Conservation (phyloP, 2,113 vertebrate species). For the Piaya cayana region DNA sequence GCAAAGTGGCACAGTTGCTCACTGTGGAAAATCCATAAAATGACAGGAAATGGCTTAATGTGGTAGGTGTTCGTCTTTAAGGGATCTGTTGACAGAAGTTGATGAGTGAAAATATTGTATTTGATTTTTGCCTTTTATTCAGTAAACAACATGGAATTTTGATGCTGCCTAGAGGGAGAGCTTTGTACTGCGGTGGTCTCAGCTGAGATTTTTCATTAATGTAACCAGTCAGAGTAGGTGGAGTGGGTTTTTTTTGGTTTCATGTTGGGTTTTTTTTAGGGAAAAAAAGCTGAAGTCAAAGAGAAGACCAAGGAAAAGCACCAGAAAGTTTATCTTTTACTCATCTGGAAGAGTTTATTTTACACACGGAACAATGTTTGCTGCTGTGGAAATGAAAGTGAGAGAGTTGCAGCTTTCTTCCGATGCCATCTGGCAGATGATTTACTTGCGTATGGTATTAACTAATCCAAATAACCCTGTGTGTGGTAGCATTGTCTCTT, state of each 20-base stretch:
- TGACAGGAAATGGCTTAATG: slow-evolving; percentile 73
- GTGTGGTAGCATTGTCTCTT: slow-evolving; percentile 76
- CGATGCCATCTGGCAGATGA: slow-evolving; percentile 81
- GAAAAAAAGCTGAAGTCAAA: slow-evolving; percentile 49
- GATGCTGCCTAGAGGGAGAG: slow-evolving; percentile 63
- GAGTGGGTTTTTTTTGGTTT: fast-evolving
- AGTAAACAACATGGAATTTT: slow-evolving; percentile 56
- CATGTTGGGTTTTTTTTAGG: neutral
- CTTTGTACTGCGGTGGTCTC: slow-evolving; percentile 69
- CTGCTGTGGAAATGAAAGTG: slow-evolving; percentile 82
- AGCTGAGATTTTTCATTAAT: slow-evolving; percentile 68
- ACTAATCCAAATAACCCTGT: slow-evolving; percentile 79
- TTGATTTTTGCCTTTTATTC: slow-evolving; percentile 64
- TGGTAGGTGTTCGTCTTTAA: slow-evolving; percentile 72
- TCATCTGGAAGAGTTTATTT: slow-evolving; percentile 89
- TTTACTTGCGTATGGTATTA: slow-evolving; percentile 76
- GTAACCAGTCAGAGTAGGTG: slow-evolving; percentile 60
- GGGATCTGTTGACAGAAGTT: slow-evolving; percentile 74
- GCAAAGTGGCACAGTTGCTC: neutral
- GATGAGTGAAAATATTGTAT: slow-evolving; percentile 61
- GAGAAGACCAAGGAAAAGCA: slow-evolving; percentile 71
- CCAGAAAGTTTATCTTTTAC: slow-evolving; percentile 79
- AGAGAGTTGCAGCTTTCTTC: slow-evolving; percentile 78
- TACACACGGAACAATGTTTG: slow-evolving; percentile 82
- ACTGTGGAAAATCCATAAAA: slow-evolving; percentile 71